Percentiles rank a stretch among this genome's conserved stretches.
Conservation (phyloP, 2,113 vertebrate species). For the Cyprinodon tularosa region DNA sequence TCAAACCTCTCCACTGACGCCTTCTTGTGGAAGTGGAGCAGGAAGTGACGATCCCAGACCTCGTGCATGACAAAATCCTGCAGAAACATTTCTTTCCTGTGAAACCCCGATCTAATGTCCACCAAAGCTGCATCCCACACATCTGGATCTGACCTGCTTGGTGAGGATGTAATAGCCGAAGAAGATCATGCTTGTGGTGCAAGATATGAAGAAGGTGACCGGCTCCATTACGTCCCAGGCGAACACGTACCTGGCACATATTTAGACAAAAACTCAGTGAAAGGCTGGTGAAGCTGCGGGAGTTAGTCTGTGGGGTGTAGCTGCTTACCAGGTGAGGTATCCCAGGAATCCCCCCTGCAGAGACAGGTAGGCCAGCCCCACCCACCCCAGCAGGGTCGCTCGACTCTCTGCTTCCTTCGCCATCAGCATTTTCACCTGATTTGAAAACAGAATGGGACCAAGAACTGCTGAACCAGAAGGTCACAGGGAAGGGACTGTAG, state of each 20-base stretch:
- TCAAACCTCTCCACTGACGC: conserved; percentile 21
- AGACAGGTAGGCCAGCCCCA: conserved; percentile 53
- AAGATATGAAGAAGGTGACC: conserved; percentile 50
- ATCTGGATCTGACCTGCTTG: conserved; percentile 23
- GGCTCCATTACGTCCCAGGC: conserved; percentile 60
- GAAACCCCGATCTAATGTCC: too few species aligned
- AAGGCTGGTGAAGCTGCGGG: neutral
- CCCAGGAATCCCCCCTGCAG: conserved; percentile 58
- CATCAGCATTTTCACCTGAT: conserved; percentile 22
- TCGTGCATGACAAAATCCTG: conserved; percentile 22
- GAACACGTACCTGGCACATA: conserved; percentile 49
- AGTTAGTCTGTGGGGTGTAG: neutral
- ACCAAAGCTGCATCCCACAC: too few species aligned
- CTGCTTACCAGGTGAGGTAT: conserved; percentile 52
- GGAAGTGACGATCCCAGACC: conserved; percentile 27
- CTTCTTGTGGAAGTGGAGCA: conserved; percentile 33
- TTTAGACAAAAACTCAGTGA: neutral
- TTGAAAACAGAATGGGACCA: neutral
- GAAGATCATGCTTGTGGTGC: conserved; percentile 54
- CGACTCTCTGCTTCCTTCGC: conserved; percentile 21
- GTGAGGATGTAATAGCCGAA: conserved; percentile 54
- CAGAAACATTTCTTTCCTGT: neutral
- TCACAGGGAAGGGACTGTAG: neutral
- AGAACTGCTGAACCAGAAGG: too few species aligned
- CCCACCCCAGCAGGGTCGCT: conserved; percentile 38